These are phyloP conservation scores for Drosophila kohkoa DNA, from an alignment of 1,140 invertebrate genomes.

Conservation along the genomic window DNA sequence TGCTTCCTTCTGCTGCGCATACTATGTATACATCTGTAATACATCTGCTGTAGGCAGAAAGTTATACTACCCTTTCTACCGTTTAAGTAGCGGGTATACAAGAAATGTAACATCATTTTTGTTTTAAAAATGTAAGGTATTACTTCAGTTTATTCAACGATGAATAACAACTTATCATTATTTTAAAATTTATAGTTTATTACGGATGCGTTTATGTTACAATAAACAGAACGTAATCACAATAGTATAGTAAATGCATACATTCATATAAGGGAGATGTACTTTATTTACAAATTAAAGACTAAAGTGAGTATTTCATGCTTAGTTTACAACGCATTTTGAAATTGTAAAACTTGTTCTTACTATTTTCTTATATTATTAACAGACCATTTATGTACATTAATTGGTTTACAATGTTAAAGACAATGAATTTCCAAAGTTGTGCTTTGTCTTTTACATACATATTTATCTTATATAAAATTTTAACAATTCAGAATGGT, in stretches of 20 bases:
- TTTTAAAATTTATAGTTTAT: conserved; percentile 44
- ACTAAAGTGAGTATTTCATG: conserved; percentile 23
- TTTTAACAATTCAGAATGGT: conserved; percentile 6
- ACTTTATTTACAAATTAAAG: conserved; percentile 41
- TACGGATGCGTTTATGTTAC: conserved; percentile 39
- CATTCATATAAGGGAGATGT: conserved; percentile 39
- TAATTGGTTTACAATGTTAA: conserved; percentile 23
- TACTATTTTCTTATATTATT: conserved; percentile 22
- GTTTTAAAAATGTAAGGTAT: too few relatives aligned
- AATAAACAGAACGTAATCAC: conserved; percentile 51
- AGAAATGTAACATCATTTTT: too few relatives aligned
- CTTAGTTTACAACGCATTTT: conserved; percentile 24
- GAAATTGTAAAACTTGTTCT: conserved; percentile 14
- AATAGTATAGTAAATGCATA: conserved; percentile 51
- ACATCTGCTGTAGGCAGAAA: too few relatives aligned
- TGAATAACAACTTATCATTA: conserved; percentile 36
- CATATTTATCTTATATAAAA: conserved; percentile 5
- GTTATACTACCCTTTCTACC: too few relatives aligned
- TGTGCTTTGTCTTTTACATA: conserved; percentile 17
- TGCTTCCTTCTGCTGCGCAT: too few relatives aligned
- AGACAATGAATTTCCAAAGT: not conserved
- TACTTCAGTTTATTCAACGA: conserved; percentile 30
- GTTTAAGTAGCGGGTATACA: too few relatives aligned
- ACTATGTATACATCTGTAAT: too few relatives aligned
- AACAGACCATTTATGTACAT: conserved; percentile 40